Base-by-base conservation (phyloP, 1,140 invertebrate genomes). In the Lutraria rhynchaena region DNA sequence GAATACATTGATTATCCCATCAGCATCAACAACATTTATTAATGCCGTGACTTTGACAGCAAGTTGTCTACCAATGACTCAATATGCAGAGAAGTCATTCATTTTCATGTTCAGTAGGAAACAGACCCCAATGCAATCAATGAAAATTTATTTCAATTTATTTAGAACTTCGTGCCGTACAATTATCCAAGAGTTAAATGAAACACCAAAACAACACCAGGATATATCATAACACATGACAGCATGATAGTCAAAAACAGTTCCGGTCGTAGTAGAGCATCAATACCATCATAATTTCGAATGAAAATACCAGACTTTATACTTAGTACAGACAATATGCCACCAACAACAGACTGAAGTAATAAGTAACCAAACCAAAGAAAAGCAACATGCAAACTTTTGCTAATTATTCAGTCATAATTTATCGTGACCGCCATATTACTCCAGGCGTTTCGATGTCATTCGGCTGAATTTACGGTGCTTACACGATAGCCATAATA, bases 351-450 rank as follows among this genome's bases (percentile, higher is more conserved):
- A n/a, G n/a, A n/a, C n/a, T n/a, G n/a, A n/a, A n/a, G n/a, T n/a
- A n/a, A n/a, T n/a, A n/a, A n/a, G n/a, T n/a, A n/a, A n/a, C n/a
- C n/a, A 41, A 41, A 41, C 37, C 37, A 41, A 7, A 41, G 5
- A 41, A 41, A 41, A 49, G 4, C 51, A 5, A 19, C 7, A 19
- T n/a, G 4, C 24, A 55, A 55, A 22, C 17, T 55, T 22, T 55
- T 19, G 51, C 63, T 67, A 67, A 67, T 67, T 67, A 67, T 67
- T 67, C 63, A 67, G 24, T 67, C n/a, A 67, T 67, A 67, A 67
- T 67, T 67, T 67, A 67, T 67, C 63, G 29, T 49, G 63, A 67
- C 63, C 63, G 63, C 63, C 63, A 67, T 67, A 41, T 67, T 67
- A 49, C 41, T 67, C 49, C 63, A 67, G 63, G 63, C 63, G 63